Conservation (phyloP, 2,797 vertebrate species). For the Merluccius polli region DNA sequence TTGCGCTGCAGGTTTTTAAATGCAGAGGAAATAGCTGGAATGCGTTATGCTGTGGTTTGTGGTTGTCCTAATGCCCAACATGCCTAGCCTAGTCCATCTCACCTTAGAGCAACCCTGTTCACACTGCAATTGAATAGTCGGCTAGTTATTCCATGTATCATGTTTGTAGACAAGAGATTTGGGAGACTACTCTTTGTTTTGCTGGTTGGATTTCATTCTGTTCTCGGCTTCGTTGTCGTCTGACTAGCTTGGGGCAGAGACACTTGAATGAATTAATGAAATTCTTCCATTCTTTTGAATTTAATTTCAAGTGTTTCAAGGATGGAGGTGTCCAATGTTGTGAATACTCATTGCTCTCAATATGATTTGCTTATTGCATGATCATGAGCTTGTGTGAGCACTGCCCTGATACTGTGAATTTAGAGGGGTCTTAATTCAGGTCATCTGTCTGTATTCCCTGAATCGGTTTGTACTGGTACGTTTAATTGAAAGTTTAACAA, state of each 20-base stretch:
- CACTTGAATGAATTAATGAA: not conserved
- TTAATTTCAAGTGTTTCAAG: not conserved
- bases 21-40: not conserved
- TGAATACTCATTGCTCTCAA: not conserved
- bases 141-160: not conserved
- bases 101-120: not conserved
- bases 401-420: not conserved
- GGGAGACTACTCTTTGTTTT: not conserved
- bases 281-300: no score
- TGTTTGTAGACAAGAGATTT: not conserved
- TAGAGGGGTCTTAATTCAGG: not conserved
- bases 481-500: not conserved
- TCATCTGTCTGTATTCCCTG: not conserved
- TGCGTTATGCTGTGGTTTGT: not conserved
- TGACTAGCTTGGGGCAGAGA: not conserved
- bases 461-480: not conserved
- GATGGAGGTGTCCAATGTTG: no score
- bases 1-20: not conserved
- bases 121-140: not conserved
- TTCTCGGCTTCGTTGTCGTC: not conserved
- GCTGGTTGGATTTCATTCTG: not conserved
- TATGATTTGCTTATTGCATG: not conserved
- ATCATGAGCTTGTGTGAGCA: not conserved
- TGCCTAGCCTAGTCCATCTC: not conserved
- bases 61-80: not conserved